Evolutionary conservation across 64 coral and sea anemone genomes (phyloP).

Genomic region (Platygyra sinensis): DNA sequence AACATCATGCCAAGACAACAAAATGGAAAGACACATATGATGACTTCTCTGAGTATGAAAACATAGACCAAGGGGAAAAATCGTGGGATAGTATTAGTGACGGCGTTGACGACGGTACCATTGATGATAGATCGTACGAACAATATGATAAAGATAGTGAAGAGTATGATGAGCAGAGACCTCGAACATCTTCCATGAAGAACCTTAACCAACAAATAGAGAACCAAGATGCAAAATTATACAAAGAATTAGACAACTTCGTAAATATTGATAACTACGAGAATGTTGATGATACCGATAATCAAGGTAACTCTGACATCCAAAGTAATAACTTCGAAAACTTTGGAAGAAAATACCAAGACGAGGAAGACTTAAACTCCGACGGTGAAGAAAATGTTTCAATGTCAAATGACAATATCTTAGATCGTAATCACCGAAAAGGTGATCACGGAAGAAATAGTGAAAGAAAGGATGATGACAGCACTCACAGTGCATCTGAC

Average conservation of each 20-base stretch:
- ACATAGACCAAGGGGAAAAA: neutral
- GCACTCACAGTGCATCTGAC: neutral
- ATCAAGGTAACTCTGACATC: neutral
- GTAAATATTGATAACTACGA: neutral
- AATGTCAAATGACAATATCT: neutral
- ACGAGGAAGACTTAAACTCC: neutral
- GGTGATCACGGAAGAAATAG: neutral
- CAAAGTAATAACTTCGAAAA: neutral
- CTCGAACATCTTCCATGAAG: neutral
- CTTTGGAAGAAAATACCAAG: neutral
- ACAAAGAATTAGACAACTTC: conserved; percentile 26
- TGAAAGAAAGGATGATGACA: neutral
- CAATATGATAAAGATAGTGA: neutral
- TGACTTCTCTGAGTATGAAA: neutral
- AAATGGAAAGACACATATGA: neutral
- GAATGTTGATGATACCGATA: conserved; percentile 15
- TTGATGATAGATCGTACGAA: neutral
- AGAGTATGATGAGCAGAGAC: neutral
- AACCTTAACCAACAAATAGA: neutral
- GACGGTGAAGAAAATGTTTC: neutral
- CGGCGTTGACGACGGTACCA: neutral
- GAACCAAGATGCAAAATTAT: conserved; percentile 20
- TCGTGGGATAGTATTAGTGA: neutral
- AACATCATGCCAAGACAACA: neutral
- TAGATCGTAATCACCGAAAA: neutral